These are phyloP conservation scores for Gymnocheta viridis DNA, from an alignment of 2,888 invertebrate species.

Conservation along the genomic window DNA sequence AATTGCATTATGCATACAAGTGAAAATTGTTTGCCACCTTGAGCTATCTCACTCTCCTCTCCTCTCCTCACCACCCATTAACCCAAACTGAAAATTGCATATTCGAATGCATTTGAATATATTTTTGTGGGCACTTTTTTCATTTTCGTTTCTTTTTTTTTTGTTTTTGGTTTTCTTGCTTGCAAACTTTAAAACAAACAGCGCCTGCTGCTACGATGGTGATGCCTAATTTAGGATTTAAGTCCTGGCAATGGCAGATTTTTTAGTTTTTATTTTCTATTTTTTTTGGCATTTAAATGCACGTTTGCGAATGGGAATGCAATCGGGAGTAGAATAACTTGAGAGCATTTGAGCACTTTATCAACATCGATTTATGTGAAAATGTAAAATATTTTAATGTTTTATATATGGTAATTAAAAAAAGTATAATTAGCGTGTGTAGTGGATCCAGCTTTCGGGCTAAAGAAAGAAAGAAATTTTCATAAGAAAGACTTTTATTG, in stretches of 20 bases:
- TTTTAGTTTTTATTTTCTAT: too few relatives aligned
- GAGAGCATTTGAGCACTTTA: background rate
- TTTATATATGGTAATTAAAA: background rate
- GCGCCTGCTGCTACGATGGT: conserved; percentile 39
- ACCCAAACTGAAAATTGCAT: conserved; percentile 58
- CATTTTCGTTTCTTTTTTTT: conserved; percentile 19
- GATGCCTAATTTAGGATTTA: conserved; percentile 48
- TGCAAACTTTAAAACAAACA: conserved; percentile 53
- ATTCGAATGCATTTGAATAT: conserved; percentile 49
- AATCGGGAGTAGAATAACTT: background rate
- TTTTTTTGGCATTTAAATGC: background rate
- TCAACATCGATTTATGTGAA: background rate
- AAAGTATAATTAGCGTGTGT: too few relatives aligned
- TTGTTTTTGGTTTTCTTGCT: conserved; percentile 39
- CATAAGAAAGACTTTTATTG: too few relatives aligned
- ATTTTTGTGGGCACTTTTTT: conserved; percentile 33
- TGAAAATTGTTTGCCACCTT: conserved; percentile 72
- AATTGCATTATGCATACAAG: conserved; percentile 73
- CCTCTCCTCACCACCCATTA: background rate
- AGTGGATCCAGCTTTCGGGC: too few relatives aligned
- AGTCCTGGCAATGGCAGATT: conserved; percentile 1
- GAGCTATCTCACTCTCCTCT: conserved; percentile 41
- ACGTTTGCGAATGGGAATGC: background rate
- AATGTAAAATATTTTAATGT: background rate
- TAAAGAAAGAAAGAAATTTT: too few relatives aligned